These are phyloP conservation scores for Stichodactyla helianthus DNA, from an alignment of 64 coral and sea anemone species.

Conservation along the genomic window DNA sequence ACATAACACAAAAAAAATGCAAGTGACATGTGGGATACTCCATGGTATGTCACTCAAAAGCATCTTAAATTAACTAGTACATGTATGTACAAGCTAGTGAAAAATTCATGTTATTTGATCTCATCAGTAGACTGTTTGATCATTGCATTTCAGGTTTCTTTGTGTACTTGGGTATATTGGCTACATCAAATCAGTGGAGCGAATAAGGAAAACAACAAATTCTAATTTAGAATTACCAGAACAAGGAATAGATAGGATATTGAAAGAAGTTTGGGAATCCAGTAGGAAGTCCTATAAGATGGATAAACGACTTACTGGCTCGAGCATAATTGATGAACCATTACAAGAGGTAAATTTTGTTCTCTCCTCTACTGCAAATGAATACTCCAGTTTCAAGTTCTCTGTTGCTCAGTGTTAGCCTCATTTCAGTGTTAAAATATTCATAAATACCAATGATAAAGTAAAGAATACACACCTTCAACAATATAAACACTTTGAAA, in stretches of 20 bases:
- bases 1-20: no score
- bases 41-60: no score
- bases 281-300: slow-evolving; percentile 84
- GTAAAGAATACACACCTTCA: no score
- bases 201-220: slow-evolving; percentile 15
- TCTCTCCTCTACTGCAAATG: background rate
- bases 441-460: no score
- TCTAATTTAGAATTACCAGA: slow-evolving; percentile 50
- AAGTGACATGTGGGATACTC: no score
- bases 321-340: slow-evolving; percentile 98
- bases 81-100: no score
- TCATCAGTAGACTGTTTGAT: background rate
- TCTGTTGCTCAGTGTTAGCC: no score
- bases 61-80: no score
- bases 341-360: slow-evolving; percentile 74
- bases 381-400: no score
- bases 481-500: no score
- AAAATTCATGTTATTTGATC: background rate
- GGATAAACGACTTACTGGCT: slow-evolving; percentile 95
- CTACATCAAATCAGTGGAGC: slow-evolving; percentile 43
- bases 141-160: slow-evolving; percentile 37
- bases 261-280: slow-evolving; percentile 67
- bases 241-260: slow-evolving; percentile 68
- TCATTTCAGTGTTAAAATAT: no score
- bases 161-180: slow-evolving; percentile 77